Base-by-base conservation (phyloP, 2,113 vertebrate species). In the Melospiza melodia region DNA sequence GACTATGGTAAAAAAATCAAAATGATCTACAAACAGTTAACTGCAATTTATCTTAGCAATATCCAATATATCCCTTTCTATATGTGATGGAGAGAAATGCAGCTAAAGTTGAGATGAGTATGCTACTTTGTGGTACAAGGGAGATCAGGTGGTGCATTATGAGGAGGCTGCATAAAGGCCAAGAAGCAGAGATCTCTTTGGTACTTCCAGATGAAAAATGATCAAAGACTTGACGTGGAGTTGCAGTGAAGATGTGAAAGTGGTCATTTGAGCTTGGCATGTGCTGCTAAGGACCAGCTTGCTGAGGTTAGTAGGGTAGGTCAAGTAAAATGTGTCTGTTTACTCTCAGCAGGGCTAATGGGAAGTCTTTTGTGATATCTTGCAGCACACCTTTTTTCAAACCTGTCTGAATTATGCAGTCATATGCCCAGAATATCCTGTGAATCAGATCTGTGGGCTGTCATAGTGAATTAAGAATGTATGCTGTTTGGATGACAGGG, bases 181-280 rank as follows among this genome's bases (percentile, higher is more conserved):
- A 71, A 62, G 71, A n/a, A 67, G 35, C 49, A 78, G 52, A 84
- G 78, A 91, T 89, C 84, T 3, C 1, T 75, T 93, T 83, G 54
- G 48, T 73, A 63, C 52, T 90, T 80, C 28, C 65, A 84, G 63
- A 65, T 3, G 13, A 88, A 73, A 87, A 94, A 86, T 48, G 13
- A 77, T 93, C 55, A 77, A 92, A 94, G 90, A 52, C 71, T 90
- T 75, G 84, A 73, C 57, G 67, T 94, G 78, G 75, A 87, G n/a
- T 75, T 74, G 43, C 43, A 76, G 2, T 44, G 51, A 91, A 74
- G 59, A 71, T 83, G 87, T 94, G 54, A 14, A 95, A 74, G 78
- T 74, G 30, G 81, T 93, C 35, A 80, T 95, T 88, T 94, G 95
- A 94, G 48, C 74, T 96, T 88, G 90, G 54, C 62, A 90, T 94